A percentile compares a stretch with the other conserved stretches of the same genome.
Evolutionary conservation across 1,140 invertebrate species (phyloP).

Genomic region (Magallana gigas): DNA sequence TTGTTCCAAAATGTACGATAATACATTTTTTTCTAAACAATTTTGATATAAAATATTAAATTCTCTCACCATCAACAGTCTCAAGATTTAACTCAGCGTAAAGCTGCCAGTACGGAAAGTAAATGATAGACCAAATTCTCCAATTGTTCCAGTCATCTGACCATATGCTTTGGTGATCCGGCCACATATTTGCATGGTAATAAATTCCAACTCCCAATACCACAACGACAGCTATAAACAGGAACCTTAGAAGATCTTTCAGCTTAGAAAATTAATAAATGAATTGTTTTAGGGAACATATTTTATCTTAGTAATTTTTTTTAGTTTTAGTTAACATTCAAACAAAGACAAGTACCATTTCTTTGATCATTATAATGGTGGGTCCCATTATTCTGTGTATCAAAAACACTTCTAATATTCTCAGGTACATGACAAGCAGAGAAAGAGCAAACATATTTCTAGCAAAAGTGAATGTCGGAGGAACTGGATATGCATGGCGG

Average conservation of each 20-base stretch:
- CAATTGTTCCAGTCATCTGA: not conserved
- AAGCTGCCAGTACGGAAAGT: not conserved
- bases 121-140: slow-evolving; percentile 25
- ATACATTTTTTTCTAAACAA: too few relatives aligned
- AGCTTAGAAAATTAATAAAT: not conserved
- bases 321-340: too few relatives aligned
- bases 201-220: slow-evolving; percentile 22
- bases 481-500: not conserved
- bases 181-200: slow-evolving; percentile 47
- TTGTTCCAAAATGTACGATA: too few relatives aligned
- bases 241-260: not conserved
- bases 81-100: not conserved
- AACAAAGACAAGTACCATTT: slow-evolving; percentile 13
- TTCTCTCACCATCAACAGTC: not conserved
- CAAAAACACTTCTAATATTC: slow-evolving; percentile 29
- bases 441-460: slow-evolving; percentile 31
- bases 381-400: slow-evolving; percentile 7
- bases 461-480: not conserved
- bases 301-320: too few relatives aligned
- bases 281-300: too few relatives aligned
- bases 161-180: slow-evolving; percentile 38
- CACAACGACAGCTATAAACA: not conserved
- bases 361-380: slow-evolving; percentile 39
- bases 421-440: slow-evolving; percentile 44
- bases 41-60: not conserved